Conservation (phyloP, 2,113 vertebrate species). For the Sinocyclocheilus rhinocerous region DNA sequence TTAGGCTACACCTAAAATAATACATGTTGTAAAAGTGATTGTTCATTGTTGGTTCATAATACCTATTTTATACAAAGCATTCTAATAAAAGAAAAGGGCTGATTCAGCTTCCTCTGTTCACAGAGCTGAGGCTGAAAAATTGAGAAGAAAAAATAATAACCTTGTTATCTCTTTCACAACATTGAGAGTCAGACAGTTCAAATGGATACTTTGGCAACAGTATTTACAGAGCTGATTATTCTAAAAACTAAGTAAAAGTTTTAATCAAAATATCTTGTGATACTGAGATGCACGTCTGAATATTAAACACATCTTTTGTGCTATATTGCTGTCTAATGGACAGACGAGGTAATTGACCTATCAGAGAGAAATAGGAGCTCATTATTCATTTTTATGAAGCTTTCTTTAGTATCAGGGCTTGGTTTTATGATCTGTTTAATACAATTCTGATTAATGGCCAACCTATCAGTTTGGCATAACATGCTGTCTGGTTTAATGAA, state of each 20-base stretch:
- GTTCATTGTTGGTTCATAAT: neutral
- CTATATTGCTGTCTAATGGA: slow-evolving; percentile 11
- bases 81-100: neutral
- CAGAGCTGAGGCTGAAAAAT: neutral
- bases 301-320: neutral
- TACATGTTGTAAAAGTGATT: neutral
- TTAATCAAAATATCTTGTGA: neutral
- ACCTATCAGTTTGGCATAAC: slow-evolving; percentile 29
- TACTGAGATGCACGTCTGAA: neutral
- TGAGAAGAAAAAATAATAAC: neutral
- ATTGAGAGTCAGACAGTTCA: neutral
- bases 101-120: neutral
- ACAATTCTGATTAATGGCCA: slow-evolving; percentile 19
- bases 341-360: slow-evolving; percentile 44
- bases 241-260: neutral
- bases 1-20: neutral
- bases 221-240: neutral
- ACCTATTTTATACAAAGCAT: neutral
- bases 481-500: slow-evolving; percentile 14
- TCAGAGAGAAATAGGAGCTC: slow-evolving; percentile 33
- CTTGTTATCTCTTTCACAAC: neutral
- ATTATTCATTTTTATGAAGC: slow-evolving; percentile 50
- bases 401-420: slow-evolving; percentile 7
- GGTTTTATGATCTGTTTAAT: slow-evolving; percentile 41
- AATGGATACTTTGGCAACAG: neutral